phyloP scores from a whole-genome alignment of 2,113 vertebrate species.

The Platysteira castanea region DNA sequence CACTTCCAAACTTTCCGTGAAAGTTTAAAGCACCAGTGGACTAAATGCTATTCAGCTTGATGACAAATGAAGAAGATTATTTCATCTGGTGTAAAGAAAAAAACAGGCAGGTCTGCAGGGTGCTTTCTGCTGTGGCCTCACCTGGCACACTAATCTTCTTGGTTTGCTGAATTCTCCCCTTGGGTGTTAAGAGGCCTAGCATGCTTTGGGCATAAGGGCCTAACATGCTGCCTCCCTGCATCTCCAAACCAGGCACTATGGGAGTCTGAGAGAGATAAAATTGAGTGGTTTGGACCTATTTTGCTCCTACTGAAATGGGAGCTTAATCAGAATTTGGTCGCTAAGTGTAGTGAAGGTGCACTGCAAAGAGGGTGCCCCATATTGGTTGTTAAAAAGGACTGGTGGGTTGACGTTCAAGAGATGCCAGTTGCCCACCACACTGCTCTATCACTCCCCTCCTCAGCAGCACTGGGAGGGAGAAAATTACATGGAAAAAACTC shows the following conservation, averaged over 20 bases:
- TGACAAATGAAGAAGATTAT: background rate
- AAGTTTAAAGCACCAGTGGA: background rate
- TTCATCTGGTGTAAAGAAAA: background rate
- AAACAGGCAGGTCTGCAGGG: background rate
- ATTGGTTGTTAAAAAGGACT: background rate
- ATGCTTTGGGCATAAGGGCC: background rate
- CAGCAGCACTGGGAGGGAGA: background rate
- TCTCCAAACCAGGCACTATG: background rate
- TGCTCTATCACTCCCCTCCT: background rate
- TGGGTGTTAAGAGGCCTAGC: background rate
- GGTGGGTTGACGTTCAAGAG: background rate
- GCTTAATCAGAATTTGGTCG: background rate
- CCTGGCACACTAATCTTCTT: background rate
- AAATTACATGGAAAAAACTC: background rate
- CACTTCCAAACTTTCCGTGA: background rate
- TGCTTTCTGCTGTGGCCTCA: background rate
- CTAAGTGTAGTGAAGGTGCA: background rate
- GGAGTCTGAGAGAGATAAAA: background rate
- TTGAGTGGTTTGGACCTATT: background rate
- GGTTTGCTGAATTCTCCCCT: background rate
- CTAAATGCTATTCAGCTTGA: background rate
- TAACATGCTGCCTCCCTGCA: background rate
- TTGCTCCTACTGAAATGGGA: background rate
- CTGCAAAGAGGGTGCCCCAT: background rate
- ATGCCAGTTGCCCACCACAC: background rate